Evolutionary conservation across 2,888 invertebrate species (phyloP), one percentile per base, ranked within the genome.

Genomic region (Platycnemis pennipes): DNA sequence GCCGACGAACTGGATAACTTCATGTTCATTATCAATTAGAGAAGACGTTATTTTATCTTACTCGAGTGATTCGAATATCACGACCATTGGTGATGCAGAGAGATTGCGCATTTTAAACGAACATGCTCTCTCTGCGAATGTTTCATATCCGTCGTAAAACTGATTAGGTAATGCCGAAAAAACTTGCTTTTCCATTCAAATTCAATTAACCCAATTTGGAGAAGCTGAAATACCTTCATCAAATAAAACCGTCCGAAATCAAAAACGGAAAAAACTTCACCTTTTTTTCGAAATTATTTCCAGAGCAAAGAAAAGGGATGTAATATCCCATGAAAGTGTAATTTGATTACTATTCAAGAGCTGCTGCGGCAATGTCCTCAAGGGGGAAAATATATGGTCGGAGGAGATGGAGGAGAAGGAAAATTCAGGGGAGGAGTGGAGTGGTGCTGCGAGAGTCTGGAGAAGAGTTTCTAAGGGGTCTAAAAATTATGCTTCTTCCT

Each of bases 341-440:
- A 91, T 91, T 91, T 91, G 91, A 91, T 91, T 63, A 91, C 91
- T n/a, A 91, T 91, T 91, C n/a, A 63, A 37, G n/a, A 91, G 49
- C 44, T 22, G n/a, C 77, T 37, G 77, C 77, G 8, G 77, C 77
- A 37, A 37, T 11, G 77, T 77, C 77, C 77, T 77, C 77, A 37
- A n/a, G 77, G 11, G 37, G 16, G 77, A 8, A 77, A 13, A 77
- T 7, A 77, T 77, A 77, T 77, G 44, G 44, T 91, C 44, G 8
- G 69, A 88, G 88, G 89, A 42, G 3, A 37, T 37, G 22, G 7
- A 19, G 4, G 31, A 42, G 5, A 22, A 49, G 88, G n/a, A n/a
- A 3, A 63, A 63, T 19, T 3, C 26, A 8, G 45, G 22, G 22
- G 86, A 45, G 5, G 44, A 22, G 44, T n/a, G n/a, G n/a, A n/a